A percentile compares a stretch with the other conserved stretches of the same genome.
phyloP scores from a whole-genome alignment of 2,113 vertebrate species.

The Alouatta palliata region DNA sequence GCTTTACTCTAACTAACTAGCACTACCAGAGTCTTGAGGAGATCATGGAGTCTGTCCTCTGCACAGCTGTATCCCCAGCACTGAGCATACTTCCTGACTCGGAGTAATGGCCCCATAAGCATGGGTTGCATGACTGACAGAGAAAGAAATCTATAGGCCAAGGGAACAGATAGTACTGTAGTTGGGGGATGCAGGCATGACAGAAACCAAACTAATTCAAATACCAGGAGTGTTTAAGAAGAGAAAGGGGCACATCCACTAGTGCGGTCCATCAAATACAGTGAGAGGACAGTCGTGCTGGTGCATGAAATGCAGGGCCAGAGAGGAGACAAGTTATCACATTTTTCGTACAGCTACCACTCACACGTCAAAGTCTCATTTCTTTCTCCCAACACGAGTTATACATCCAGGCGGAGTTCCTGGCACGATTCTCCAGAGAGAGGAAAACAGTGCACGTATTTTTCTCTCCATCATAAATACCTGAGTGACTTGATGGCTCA shows the following conservation, averaged over 20 bases:
- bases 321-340: not conserved
- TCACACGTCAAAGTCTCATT: not conserved
- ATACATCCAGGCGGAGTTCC: constrained; percentile 6
- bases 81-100: not conserved
- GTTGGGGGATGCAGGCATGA: not conserved
- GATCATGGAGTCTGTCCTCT: not conserved
- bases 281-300: not conserved
- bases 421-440: constrained; percentile 27
- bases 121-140: not conserved
- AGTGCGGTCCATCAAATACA: not conserved
- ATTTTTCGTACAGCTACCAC: not conserved
- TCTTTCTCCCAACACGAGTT: not conserved
- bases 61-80: not conserved
- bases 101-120: not conserved
- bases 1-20: not conserved
- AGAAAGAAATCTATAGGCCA: not conserved
- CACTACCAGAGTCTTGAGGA: not conserved
- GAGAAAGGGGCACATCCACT: not conserved
- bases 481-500: constrained; percentile 73
- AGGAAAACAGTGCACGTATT: constrained; percentile 63
- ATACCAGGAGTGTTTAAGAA: not conserved
- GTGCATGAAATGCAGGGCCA: not conserved
- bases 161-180: not conserved
- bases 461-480: constrained; percentile 71
- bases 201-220: not conserved